A percentile compares a stretch with the other conserved stretches of the same genome.
These are phyloP conservation scores for Callospermophilus lateralis DNA, from an alignment of 2,113 vertebrate species.

Conservation along the genomic window DNA sequence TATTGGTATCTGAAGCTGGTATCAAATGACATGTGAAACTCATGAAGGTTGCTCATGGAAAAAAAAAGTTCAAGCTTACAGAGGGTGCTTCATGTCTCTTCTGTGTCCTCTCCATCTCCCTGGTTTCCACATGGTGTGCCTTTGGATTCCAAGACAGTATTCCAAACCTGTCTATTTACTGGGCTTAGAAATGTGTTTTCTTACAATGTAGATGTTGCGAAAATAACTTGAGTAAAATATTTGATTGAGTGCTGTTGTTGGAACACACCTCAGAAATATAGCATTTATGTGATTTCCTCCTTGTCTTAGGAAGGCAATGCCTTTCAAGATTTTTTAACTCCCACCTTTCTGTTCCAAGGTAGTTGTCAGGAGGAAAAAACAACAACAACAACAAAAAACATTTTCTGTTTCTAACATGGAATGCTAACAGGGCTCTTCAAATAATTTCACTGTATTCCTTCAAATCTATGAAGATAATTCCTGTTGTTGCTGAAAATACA, in stretches of 20 bases:
- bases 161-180: constrained; percentile 32
- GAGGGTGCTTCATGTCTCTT: neutral
- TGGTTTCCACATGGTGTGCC: neutral
- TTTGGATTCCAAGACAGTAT: constrained; percentile 16
- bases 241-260: neutral
- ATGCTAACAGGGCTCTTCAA: neutral
- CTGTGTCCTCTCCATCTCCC: neutral
- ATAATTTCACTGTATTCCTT: constrained; percentile 12
- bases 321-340: neutral
- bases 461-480: neutral
- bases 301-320: neutral
- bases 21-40: neutral
- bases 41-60: neutral
- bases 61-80: neutral
- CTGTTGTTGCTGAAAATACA: constrained; percentile 9
- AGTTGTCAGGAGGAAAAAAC: neutral
- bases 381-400: neutral
- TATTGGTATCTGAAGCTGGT: neutral
- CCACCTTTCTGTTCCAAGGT: neutral
- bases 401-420: neutral
- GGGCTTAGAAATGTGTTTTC: constrained; percentile 52
- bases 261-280: neutral
- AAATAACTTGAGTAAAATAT: constrained; percentile 1
- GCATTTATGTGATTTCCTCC: constrained; percentile 29
- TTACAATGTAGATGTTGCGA: neutral